A percentile compares a stretch with the other conserved stretches of the same genome.
Conservation (phyloP, 2,113 vertebrate genomes). For the Micromys minutus region DNA sequence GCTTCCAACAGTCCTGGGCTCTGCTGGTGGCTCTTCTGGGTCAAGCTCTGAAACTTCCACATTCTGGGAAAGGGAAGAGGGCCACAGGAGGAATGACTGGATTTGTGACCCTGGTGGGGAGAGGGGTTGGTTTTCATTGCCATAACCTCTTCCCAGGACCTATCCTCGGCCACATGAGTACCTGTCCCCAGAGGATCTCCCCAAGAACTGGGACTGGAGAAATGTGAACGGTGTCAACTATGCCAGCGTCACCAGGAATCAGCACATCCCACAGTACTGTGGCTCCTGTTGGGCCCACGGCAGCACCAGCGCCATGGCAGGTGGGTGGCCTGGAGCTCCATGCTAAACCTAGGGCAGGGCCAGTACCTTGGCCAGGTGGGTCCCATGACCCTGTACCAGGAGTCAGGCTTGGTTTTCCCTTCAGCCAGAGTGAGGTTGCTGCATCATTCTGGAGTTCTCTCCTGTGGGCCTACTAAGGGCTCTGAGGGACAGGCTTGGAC, state of each 20-base stretch:
- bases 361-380: slow-evolving; percentile 93
- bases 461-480: not conserved
- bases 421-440: not conserved
- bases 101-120: not conserved
- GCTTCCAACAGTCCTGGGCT: not conserved
- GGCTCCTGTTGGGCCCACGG: slow-evolving; percentile 99
- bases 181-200: slow-evolving; percentile 85
- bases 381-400: not conserved
- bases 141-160: slow-evolving; percentile 69
- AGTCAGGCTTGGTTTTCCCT: not conserved
- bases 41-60: not conserved
- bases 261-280: slow-evolving; percentile 99
- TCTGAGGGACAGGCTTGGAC: not conserved
- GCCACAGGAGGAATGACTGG: not conserved
- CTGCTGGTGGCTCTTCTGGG: not conserved
- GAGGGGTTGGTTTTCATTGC: fast-evolving
- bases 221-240: slow-evolving; percentile 91
- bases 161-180: slow-evolving; percentile 92
- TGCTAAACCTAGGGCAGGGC: slow-evolving; percentile 95
- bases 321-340: slow-evolving; percentile 78
- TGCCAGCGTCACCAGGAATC: slow-evolving; percentile 94
- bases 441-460: not conserved
- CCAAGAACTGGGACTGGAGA: slow-evolving; percentile 95
- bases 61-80: not conserved
- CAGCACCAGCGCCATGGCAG: slow-evolving; percentile 96